Conservation (phyloP, 2,888 invertebrate species). For the Drosophila melanocephala region DNA sequence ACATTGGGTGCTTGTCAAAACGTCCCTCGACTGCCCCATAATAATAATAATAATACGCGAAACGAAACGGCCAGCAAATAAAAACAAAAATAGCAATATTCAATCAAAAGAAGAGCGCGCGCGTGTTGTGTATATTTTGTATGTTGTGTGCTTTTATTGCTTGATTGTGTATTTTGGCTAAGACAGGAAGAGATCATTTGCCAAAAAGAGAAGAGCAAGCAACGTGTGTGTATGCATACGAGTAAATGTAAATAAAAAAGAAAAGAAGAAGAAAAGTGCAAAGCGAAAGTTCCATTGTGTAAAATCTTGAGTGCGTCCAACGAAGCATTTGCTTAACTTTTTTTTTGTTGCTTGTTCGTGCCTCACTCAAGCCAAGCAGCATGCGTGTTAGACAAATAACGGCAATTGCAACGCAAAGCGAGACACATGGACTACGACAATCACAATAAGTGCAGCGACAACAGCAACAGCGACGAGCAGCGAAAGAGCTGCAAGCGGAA, state of each 20-base stretch:
- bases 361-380: conserved; percentile 1
- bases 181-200: conserved; percentile 70
- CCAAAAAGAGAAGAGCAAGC: conserved; percentile 50
- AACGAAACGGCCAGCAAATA: conserved; percentile 29
- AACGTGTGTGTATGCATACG: conserved; percentile 11
- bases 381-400: conserved; percentile 48
- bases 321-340: conserved; percentile 27
- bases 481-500: conserved; percentile 35
- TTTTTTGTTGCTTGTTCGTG: conserved; percentile 18
- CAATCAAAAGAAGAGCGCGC: conserved; percentile 65
- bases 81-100: conserved; percentile 70
- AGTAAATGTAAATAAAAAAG: conserved; percentile 56
- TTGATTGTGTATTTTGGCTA: conserved; percentile 40
- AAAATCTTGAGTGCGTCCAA: conserved; percentile 46
- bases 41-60: conserved; percentile 10
- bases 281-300: conserved; percentile 73
- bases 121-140: conserved; percentile 23
- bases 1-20: conserved; percentile 32
- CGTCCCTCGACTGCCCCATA: conserved; percentile 8
- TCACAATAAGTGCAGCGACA: conserved; percentile 4
- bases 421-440: conserved; percentile 40
- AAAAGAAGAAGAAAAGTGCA: conserved; percentile 74
- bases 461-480: conserved; percentile 11
- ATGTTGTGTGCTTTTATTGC: conserved; percentile 14
- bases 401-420: conserved; percentile 41